Base-by-base conservation (phyloP, 2,888 invertebrate genomes). In the Drosophila barbarae region DNA sequence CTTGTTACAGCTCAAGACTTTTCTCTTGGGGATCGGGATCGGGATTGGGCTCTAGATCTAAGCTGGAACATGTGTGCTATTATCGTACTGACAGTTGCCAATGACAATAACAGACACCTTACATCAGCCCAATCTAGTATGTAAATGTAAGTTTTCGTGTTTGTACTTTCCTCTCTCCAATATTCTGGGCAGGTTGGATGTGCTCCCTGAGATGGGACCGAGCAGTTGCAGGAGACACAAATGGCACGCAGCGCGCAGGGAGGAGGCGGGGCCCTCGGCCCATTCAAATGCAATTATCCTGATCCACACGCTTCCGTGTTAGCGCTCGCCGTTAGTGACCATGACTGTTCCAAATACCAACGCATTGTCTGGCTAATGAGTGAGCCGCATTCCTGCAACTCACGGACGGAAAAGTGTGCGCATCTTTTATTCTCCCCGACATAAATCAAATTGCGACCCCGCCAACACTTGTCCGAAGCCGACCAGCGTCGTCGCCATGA, bases 351-450 rank as follows among this genome's bases (percentile, higher is more conserved):
- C 77, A 82, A 82, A 82, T 78, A 72, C 70, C 79, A 72, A 71
- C 67, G 77, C 80, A 77, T 78, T 75, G 74, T 72, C 57, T 56
- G 72, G 77, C 83, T 78, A 78, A 78, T 78, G 83, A 78, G 78
- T 71, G 65, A 44, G 69, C 63, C 66, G 60, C 74, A 78, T 82
- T 78, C 78, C 72, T 69, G 83, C 78, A 79, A 82, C 72, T 78
- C 78, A 78, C 68, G 58, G 54, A 47, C 39, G 65, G 63, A 74
- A 65, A 74, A 74, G 74, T 76, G 76, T 69, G 82, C 60, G 64
- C 76, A 73, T 54, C 60, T 72, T 70, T 71, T 70, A 70, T 70
- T 67, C 58, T 52, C 72, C 57, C 65, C 63, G 61, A 66, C 69
- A 82, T 82, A 77, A 74, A 79, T 78, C 78, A 79, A 79, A 73